phyloP scores from a whole-genome alignment of 37 sponge, comb jelly and placozoan genomes.

The Chondrosia reniformis region DNA sequence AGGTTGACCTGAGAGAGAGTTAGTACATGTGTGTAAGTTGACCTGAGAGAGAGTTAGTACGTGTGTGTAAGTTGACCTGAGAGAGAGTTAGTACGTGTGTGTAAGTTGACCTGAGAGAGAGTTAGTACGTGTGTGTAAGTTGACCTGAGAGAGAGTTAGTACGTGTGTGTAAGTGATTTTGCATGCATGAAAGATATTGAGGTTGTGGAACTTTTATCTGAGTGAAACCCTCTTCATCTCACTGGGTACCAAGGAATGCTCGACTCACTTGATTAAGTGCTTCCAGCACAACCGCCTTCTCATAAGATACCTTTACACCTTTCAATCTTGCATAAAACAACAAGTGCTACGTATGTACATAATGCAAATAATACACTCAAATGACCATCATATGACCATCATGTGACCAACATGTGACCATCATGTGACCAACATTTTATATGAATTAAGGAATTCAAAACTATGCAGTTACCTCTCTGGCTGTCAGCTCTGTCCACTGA shows the following conservation, averaged over 20 bases:
- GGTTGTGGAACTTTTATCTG: background rate
- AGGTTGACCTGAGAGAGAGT: conserved; percentile 56
- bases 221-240: too few species aligned
- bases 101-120: background rate
- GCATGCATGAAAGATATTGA: background rate
- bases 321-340: conserved; percentile 77
- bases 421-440: too few species aligned
- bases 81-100: background rate
- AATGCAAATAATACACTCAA: too few species aligned
- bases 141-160: background rate
- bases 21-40: background rate
- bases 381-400: too few species aligned
- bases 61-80: background rate
- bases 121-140: background rate
- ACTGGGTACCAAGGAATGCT: too few species aligned
- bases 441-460: too few species aligned
- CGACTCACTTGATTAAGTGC: conserved; percentile 58
- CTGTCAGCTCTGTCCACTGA: conserved; percentile 56
- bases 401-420: too few species aligned
- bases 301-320: conserved; percentile 54
- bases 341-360: conserved; percentile 28
- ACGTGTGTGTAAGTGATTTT: background rate
- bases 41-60: conserved; percentile 3
- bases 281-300: conserved; percentile 45
- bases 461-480: conserved; percentile 23